Evolutionary conservation across 2,888 invertebrate species (phyloP).

Genomic region (Smittia aterrima): DNA sequence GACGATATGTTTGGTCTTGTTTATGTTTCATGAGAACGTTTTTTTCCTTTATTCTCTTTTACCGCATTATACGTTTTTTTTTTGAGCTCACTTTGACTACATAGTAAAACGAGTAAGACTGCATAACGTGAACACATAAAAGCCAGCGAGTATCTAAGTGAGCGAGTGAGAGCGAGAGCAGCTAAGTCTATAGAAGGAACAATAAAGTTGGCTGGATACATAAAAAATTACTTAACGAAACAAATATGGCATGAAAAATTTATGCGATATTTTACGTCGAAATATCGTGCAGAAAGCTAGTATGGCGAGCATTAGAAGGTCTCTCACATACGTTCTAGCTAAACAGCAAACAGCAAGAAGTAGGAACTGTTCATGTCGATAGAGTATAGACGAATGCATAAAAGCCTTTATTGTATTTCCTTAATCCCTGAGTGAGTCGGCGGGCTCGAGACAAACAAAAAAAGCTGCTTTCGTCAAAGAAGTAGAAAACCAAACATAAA

Average conservation of each 20-base stretch:
- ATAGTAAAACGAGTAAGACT: slow-evolving; percentile 16
- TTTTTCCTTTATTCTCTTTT: background rate
- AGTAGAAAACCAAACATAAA: background rate
- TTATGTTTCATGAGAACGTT: background rate
- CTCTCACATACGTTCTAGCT: background rate
- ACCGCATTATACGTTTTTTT: background rate
- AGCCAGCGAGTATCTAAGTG: background rate
- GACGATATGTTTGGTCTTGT: background rate
- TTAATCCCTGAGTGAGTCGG: slow-evolving; percentile 24
- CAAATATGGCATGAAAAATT: slow-evolving; percentile 41
- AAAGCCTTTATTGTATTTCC: slow-evolving; percentile 23
- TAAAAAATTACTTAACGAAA: slow-evolving; percentile 42
- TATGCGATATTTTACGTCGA: slow-evolving; percentile 37
- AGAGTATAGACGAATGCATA: slow-evolving; percentile 40
- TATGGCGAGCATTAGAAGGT: slow-evolving; percentile 25
- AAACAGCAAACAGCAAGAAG: background rate
- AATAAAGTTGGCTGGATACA: slow-evolving; percentile 40
- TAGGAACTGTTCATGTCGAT: slow-evolving; percentile 33
- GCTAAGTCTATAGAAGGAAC: slow-evolving; percentile 4
- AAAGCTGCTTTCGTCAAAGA: background rate
- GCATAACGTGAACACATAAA: slow-evolving; percentile 30
- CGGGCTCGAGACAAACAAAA: background rate
- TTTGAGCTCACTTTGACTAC: background rate
- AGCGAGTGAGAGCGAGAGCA: background rate
- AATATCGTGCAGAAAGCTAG: slow-evolving; percentile 36